These are phyloP conservation scores for Contarinia nasturtii DNA, from an alignment of 1,140 invertebrate genomes.

Conservation along the genomic window DNA sequence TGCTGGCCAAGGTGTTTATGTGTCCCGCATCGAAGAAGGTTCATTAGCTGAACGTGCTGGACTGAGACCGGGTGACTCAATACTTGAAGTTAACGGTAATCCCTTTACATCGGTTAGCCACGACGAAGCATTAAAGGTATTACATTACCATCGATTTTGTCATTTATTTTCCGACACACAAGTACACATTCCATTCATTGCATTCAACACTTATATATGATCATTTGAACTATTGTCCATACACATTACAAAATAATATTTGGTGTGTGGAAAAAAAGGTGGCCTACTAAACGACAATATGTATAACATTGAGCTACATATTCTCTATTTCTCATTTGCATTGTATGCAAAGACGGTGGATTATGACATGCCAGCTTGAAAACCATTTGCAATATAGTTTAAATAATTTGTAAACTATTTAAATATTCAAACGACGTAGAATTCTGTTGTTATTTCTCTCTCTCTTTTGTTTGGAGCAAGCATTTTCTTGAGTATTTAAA, in stretches of 20 bases:
- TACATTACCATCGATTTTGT: constrained; percentile 5
- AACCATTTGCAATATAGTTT: too few species aligned
- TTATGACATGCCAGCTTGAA: too few species aligned
- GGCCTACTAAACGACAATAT: too few species aligned
- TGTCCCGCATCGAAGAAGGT: constrained; percentile 69
- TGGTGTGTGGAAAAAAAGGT: too few species aligned
- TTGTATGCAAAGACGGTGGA: too few species aligned
- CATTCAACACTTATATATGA: neutral
- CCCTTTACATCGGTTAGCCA: constrained; percentile 72
- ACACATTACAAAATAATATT: neutral
- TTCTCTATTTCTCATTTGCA: too few species aligned
- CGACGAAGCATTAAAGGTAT: constrained; percentile 73
- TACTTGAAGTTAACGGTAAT: constrained; percentile 73
- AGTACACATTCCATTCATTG: neutral
- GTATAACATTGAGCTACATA: neutral
- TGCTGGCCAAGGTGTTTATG: constrained; percentile 69
- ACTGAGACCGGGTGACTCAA: constrained; percentile 69
- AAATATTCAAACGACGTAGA: too few species aligned
- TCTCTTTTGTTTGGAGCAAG: too few species aligned
- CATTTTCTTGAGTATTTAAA: too few species aligned
- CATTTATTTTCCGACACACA: neutral
- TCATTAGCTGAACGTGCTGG: constrained; percentile 70
- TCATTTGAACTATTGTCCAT: neutral
- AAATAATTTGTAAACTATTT: too few species aligned
- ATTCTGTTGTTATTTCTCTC: too few species aligned